phyloP scores from a whole-genome alignment of 1,140 invertebrate genomes.

The Ostrea edulis region DNA sequence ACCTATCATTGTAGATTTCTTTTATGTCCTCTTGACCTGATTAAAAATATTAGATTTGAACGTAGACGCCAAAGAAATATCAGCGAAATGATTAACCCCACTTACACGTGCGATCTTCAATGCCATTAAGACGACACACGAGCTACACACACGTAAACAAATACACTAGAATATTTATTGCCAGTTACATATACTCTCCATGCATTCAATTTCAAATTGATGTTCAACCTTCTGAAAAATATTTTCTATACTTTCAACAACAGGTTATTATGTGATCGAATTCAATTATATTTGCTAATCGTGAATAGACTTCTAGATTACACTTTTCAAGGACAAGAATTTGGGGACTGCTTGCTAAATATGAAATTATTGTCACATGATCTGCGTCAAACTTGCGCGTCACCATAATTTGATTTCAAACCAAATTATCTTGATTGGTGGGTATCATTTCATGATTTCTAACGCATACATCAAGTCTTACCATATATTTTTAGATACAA shows the following conservation, averaged over 20 bases:
- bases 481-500: no score
- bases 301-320: neutral
- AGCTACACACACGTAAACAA: neutral
- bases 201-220: neutral
- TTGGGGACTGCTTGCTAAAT: neutral
- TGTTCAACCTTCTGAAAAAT: neutral
- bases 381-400: no score
- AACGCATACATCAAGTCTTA: no score
- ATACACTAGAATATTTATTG: neutral
- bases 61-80: neutral
- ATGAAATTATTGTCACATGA: no score
- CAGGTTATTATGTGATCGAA: neutral
- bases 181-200: neutral
- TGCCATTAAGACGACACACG: conserved; percentile 1
- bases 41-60: neutral
- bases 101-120: neutral
- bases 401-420: no score
- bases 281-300: neutral
- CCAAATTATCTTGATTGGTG: no score
- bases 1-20: neutral
- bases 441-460: no score
- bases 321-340: neutral
- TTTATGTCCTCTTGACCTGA: neutral
- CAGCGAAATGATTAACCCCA: conserved; percentile 11
- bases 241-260: neutral